Conservation (phyloP, 2,888 invertebrate genomes). For the Gastracanthus pulcherrimus region DNA sequence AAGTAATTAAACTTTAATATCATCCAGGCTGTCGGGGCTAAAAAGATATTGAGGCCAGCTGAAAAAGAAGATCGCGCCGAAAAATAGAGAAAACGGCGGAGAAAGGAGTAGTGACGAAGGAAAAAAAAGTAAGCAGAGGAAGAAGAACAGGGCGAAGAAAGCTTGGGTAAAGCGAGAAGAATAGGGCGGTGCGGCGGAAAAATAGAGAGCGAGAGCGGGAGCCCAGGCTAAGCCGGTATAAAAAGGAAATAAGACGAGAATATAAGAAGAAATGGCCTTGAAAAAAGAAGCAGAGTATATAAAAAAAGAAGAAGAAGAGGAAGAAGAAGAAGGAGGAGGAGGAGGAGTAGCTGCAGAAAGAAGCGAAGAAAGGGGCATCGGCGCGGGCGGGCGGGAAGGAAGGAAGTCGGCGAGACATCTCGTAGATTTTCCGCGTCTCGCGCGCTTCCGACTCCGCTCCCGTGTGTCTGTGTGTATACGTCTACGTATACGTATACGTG, state of each 20-base stretch:
- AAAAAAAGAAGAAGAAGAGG: background rate
- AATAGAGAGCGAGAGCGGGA: constrained; percentile 39
- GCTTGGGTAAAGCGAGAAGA: constrained; percentile 25
- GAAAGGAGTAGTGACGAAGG: constrained; percentile 20
- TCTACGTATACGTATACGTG: background rate
- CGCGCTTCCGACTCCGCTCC: constrained; percentile 57
- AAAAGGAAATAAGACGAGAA: constrained; percentile 43
- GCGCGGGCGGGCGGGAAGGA: constrained; percentile 17
- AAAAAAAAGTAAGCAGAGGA: background rate
- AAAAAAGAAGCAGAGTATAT: constrained; percentile 17
- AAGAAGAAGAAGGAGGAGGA: background rate
- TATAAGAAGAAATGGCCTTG: constrained; percentile 45
- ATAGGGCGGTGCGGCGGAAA: constrained; percentile 22
- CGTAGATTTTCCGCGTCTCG: constrained; percentile 64
- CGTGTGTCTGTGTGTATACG: background rate
- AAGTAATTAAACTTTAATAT: constrained; percentile 36
- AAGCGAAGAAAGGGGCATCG: constrained; percentile 23
- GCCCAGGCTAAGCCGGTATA: constrained; percentile 24
- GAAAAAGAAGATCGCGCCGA: background rate
- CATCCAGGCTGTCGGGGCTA: background rate
- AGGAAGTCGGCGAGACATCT: constrained; percentile 54
- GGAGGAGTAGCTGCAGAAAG: background rate
- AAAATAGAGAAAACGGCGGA: background rate
- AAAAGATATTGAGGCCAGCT: constrained; percentile 10
- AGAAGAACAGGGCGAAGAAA: constrained; percentile 9